phyloP scores from a whole-genome alignment of 1,140 invertebrate species.

The Camponotus floridanus region DNA sequence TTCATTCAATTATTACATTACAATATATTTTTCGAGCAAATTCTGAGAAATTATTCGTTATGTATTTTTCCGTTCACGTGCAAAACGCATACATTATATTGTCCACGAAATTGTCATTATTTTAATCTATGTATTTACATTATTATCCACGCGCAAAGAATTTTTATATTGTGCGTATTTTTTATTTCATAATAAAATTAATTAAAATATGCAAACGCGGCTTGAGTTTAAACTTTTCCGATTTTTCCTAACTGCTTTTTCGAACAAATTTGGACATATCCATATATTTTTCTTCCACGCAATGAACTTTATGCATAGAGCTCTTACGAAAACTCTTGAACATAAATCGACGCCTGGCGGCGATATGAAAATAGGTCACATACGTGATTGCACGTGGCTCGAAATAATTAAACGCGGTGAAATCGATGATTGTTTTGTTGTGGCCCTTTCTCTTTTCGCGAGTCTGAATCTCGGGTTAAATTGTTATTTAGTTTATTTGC shows the following conservation, averaged over 20 bases:
- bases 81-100: neutral
- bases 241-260: neutral
- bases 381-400: conserved; percentile 24
- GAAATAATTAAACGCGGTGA: conserved; percentile 54
- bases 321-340: neutral
- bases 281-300: neutral
- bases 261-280: neutral
- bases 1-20: neutral
- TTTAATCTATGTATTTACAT: neutral
- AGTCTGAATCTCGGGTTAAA: neutral
- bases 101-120: neutral
- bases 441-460: conserved; percentile 11
- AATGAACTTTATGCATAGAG: neutral
- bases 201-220: neutral
- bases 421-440: conserved; percentile 34
- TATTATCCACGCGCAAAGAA: neutral
- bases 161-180: neutral
- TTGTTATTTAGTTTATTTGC: neutral
- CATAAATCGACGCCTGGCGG: neutral
- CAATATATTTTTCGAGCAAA: neutral
- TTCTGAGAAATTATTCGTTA: neutral
- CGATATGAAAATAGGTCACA: conserved; percentile 44
- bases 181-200: neutral
- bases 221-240: neutral
- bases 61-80: neutral